Base-by-base conservation (phyloP, 2,797 vertebrate species). In the Diplodus puntazzo region DNA sequence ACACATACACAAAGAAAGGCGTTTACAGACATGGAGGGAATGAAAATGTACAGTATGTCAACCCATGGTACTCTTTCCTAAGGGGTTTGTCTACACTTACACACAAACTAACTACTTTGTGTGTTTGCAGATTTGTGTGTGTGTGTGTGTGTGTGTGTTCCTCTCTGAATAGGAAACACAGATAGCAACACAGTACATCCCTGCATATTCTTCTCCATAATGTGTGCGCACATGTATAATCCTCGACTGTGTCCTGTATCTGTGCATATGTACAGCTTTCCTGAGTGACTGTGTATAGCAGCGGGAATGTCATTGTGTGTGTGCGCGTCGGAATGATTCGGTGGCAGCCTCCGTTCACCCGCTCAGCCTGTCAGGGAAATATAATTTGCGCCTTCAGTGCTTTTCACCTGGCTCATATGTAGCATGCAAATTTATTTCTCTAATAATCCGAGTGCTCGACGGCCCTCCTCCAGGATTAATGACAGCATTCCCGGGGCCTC, bases 381-480 rank as follows among this genome's bases (percentile, higher is more conserved):
- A 92, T 91, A 89, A 92, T 91, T 92, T 99, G 97, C 96, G 97
- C 96, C 97, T 97, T 97, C 90, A 87, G 97, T 98, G 97, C 98
- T 97, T 92, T 90, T 98, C 98, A 99, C 98, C 98, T 99, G 98
- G 97, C 96, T 98, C 96, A 97, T 97, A 98, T 98, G 97, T 97
- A 96, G 97, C 97, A 99, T 99, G 98, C 97, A 99, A 99, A 99
- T 99, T 98, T 99, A 99, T 99, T 99, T 99, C 98, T 98, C 97
- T 99, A 98, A 99, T 99, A 99, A 99, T 99, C 97, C 97, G 95
- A 97, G 96, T 95, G 96, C 95, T 96, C 97, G 96, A 97, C 97
- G 97, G 97, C 97, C 97, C 91, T 93, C 90, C 97, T 96, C 96
- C 96, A 98, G 97, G 97, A 99, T 99, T 99, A 99, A 99, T 99